Base-by-base conservation (phyloP, 2,888 invertebrate genomes). In the Dryococelus australis region DNA sequence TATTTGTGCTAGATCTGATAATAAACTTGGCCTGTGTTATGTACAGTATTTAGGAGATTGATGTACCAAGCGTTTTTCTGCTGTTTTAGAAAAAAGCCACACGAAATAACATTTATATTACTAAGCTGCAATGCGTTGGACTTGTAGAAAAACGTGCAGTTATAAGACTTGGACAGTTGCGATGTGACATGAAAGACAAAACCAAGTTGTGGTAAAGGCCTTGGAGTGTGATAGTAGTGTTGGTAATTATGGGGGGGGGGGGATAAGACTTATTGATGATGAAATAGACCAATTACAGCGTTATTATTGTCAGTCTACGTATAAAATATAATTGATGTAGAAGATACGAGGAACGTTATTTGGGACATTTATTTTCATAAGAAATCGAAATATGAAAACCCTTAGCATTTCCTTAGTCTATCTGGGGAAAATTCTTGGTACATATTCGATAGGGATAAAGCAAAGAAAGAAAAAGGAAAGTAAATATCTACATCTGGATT, bases 281-380 rank as follows among this genome's bases (percentile, higher is more conserved):
- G 86, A 87, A 83, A 87, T 87, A n/a, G 87, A 87, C 51, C n/a
- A 26, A 24, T 78, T 88, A 10, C 87, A 87, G 53, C 85, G n/a
- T 16, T 89, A 88, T 51, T 88, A 89, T 88, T 88, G 89, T 0
- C 86, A 35, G 26, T 88, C 88, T 16, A 89, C 89, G 26, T 86
- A 88, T 43, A 84, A 0, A 88, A 89, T 84, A n/a, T 13, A 5
- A 84, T n/a, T 9, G 53, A 84, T n/a, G 65, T 88, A 24, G 85
- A 87, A 80, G 87, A 53, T 35, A 88, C 88, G 89, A 86, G 65
- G n/a, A 86, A 85, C 84, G 87, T 87, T 81, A 85, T 89, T 26
- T 88, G 88, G 89, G 88, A 88, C 16, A 87, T 79, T 3, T 89
- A 88, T 43, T 87, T 85, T 80, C 89, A 89, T 84, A 87, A 87